phyloP scores from a whole-genome alignment of 2,113 vertebrate genomes.

The Irena cyanogastra region DNA sequence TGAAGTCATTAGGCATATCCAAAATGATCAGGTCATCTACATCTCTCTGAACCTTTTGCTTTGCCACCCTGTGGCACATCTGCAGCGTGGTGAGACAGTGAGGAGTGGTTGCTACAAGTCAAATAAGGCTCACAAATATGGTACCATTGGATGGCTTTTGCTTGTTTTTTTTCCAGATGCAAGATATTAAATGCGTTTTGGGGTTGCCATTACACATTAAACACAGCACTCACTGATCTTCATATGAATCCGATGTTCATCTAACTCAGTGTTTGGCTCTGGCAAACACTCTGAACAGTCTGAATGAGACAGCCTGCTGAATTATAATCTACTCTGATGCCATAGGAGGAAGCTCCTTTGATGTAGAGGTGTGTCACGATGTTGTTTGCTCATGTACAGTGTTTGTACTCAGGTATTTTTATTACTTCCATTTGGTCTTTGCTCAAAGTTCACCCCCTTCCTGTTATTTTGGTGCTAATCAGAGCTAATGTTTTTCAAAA shows the following conservation, averaged over 20 bases:
- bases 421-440: not conserved
- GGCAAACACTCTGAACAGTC: not conserved
- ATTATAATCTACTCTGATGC: not conserved
- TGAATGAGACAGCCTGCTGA: not conserved
- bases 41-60: not conserved
- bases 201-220: not conserved
- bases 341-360: not conserved
- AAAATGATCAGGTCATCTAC: not conserved
- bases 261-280: not conserved
- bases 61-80: not conserved
- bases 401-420: not conserved
- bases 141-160: not conserved
- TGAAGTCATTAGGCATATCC: not conserved
- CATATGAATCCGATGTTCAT: not conserved
- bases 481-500: not conserved
- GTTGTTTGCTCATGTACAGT: not conserved
- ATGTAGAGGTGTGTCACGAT: not conserved
- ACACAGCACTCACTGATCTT: not conserved
- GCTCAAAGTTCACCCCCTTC: not conserved
- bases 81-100: not conserved
- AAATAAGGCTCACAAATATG: not conserved
- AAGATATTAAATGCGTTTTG: not conserved
- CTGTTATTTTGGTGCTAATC: not conserved
- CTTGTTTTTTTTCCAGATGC: not conserved
- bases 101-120: not conserved